phyloP scores from a whole-genome alignment of 2,797 vertebrate species.

The Vespertilio murinus region DNA sequence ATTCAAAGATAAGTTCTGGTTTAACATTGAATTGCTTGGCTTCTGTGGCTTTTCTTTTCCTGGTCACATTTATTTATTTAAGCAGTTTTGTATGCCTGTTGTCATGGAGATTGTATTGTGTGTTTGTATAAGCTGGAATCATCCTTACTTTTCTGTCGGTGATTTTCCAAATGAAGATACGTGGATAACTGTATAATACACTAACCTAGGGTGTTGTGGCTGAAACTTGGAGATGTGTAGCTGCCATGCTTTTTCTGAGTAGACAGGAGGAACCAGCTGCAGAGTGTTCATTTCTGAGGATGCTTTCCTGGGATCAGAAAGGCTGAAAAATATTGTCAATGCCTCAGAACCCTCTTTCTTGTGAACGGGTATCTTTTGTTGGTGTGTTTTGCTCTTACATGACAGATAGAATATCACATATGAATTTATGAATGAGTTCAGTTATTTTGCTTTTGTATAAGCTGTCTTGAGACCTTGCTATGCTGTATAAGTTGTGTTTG shows the following conservation, averaged over 20 bases:
- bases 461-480: constrained; percentile 85
- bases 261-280: constrained; percentile 74
- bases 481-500: constrained; percentile 88
- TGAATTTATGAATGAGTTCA: constrained; percentile 86
- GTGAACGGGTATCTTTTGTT: constrained; percentile 85
- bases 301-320: constrained; percentile 79
- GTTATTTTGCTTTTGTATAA: constrained; percentile 87
- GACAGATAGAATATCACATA: constrained; percentile 83
- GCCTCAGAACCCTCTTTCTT: constrained; percentile 84
- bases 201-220: constrained; percentile 77
- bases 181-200: constrained; percentile 79
- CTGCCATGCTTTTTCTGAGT: constrained; percentile 76
- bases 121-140: constrained; percentile 84
- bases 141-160: constrained; percentile 75
- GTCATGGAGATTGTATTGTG: constrained; percentile 77
- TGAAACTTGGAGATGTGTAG: constrained; percentile 77
- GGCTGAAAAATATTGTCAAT: constrained; percentile 74
- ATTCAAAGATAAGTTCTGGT: constrained; percentile 60
- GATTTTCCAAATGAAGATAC: constrained; percentile 65
- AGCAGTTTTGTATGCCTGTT: constrained; percentile 77
- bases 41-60: constrained; percentile 77
- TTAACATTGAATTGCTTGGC: constrained; percentile 75
- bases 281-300: constrained; percentile 79
- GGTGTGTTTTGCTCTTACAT: constrained; percentile 82
- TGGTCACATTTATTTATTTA: constrained; percentile 82